Percentiles rank a stretch among this genome's conserved stretches.
phyloP scores from a whole-genome alignment of 2,113 vertebrate species.

The Arenaria interpres region DNA sequence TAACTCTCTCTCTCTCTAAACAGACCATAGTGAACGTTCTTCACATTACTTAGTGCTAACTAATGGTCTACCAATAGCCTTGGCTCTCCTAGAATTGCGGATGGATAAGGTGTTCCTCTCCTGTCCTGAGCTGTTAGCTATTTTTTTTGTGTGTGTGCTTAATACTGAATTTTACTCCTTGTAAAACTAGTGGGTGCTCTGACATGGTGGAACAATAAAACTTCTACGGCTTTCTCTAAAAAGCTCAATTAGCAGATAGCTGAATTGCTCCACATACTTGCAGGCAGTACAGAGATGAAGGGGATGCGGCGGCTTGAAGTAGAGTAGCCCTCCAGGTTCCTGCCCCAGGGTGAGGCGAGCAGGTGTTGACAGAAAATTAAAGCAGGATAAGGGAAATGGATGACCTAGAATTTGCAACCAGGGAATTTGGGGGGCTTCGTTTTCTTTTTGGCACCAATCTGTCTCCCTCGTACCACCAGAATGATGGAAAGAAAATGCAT shows the following conservation, averaged over 20 bases:
- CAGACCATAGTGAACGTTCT: background rate
- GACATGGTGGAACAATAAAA: background rate
- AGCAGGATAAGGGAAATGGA: background rate
- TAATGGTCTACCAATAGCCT: background rate
- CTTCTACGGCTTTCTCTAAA: background rate
- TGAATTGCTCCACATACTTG: background rate
- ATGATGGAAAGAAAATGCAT: background rate
- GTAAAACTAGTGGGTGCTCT: background rate
- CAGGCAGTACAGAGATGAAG: background rate
- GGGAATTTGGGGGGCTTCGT: rapidly evolving
- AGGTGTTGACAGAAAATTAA: background rate
- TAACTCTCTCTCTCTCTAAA: background rate
- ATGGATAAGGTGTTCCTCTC: background rate
- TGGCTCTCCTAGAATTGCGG: background rate
- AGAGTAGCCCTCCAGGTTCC: background rate
- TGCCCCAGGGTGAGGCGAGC: background rate
- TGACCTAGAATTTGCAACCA: background rate
- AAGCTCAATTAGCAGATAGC: background rate
- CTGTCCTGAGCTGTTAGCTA: background rate
- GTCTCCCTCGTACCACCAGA: background rate
- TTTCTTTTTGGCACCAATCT: background rate
- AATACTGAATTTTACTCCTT: background rate
- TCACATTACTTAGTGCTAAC: background rate
- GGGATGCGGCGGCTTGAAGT: background rate
- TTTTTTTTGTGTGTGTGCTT: background rate